Evolutionary conservation across 2,888 invertebrate species (phyloP).

Genomic region (Anorthoa munda): DNA sequence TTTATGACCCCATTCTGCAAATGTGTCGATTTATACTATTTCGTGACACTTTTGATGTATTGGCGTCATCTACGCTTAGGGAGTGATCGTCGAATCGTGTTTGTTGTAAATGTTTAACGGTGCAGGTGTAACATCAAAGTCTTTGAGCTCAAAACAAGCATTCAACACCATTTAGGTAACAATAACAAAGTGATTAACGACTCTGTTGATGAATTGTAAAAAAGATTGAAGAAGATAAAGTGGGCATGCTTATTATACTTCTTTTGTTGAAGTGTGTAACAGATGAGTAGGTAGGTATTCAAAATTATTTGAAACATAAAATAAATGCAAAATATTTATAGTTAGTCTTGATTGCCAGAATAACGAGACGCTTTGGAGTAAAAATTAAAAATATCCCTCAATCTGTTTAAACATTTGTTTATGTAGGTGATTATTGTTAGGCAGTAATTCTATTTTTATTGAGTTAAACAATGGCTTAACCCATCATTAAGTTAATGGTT

Average conservation of each 20-base stretch:
- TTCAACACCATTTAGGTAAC: conserved; percentile 68
- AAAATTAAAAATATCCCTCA: not conserved
- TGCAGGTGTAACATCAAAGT: conserved; percentile 79
- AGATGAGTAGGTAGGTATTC: not conserved
- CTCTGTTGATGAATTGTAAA: conserved; percentile 58
- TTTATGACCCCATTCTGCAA: conserved; percentile 70
- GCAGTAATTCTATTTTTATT: not conserved
- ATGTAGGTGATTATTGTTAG: not conserved
- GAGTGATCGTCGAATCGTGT: conserved; percentile 40
- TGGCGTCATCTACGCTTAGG: conserved; percentile 42
- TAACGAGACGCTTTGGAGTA: too few relatives aligned
- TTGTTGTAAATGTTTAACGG: conserved; percentile 60
- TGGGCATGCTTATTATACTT: not conserved
- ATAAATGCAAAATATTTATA: not conserved
- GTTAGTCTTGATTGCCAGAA: not conserved
- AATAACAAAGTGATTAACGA: conserved; percentile 72
- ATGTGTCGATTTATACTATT: conserved; percentile 70
- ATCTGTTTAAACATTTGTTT: conserved; percentile 5
- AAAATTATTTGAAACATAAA: not conserved
- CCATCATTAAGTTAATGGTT: conserved; percentile 41
- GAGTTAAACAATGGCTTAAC: conserved; percentile 18
- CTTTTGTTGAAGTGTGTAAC: not conserved
- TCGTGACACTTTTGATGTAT: conserved; percentile 50
- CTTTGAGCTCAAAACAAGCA: conserved; percentile 70
- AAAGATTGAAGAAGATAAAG: conserved; percentile 44